Conservation (phyloP, 2,797 vertebrate genomes). For the Neopelma chrysocephalum region DNA sequence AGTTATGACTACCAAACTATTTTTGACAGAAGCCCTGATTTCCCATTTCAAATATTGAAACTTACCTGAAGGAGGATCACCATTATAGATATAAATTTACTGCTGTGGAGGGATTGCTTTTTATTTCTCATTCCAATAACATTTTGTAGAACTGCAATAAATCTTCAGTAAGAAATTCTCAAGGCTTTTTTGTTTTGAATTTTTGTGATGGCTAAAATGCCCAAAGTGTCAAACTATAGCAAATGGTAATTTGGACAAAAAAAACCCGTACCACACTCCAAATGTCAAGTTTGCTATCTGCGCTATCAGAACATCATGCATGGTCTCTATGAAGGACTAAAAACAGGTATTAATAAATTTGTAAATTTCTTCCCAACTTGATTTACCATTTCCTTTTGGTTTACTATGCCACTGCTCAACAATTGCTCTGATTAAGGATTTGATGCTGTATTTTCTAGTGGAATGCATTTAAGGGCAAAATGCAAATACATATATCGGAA, state of each 20-base stretch:
- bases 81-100: not conserved
- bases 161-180: not conserved
- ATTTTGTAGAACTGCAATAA: not conserved
- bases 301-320: not conserved
- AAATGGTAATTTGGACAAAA: not conserved
- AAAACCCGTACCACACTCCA: fast-evolving
- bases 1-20: not conserved
- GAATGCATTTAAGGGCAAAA: not conserved
- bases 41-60: not conserved
- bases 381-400: not conserved
- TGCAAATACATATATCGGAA: not conserved
- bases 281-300: not conserved
- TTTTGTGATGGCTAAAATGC: not conserved
- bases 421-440: not conserved
- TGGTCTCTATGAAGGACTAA: not conserved
- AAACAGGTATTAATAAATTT: not conserved
- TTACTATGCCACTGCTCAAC: not conserved
- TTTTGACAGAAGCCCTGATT: not conserved
- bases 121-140: not conserved
- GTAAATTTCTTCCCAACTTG: not conserved
- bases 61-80: not conserved
- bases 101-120: not conserved
- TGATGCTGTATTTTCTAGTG: not conserved
- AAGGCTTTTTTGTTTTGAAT: not conserved
- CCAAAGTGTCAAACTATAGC: not conserved